Evolutionary conservation across 2,113 vertebrate species (phyloP).

Genomic region (Misgurnus mizolepis): DNA sequence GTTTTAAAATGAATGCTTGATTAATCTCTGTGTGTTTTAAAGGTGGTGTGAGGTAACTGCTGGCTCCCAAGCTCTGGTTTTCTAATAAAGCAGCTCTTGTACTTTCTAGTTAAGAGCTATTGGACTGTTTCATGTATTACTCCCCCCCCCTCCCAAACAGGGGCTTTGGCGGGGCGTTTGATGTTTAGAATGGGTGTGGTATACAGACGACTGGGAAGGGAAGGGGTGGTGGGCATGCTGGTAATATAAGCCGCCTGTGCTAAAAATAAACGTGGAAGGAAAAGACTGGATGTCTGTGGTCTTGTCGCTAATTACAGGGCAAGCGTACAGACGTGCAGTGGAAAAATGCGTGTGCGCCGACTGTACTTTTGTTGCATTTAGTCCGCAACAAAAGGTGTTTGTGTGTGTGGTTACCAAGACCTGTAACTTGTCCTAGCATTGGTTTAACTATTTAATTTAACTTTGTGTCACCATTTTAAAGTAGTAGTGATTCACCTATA

Average conservation of each 20-base stretch:
- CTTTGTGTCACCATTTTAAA: too few relatives aligned
- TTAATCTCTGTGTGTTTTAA: not conserved
- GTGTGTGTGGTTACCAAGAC: not conserved
- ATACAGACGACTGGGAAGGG: slow-evolving; percentile 39
- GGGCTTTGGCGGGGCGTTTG: slow-evolving; percentile 28
- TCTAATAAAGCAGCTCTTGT: slow-evolving; percentile 10
- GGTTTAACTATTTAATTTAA: too few relatives aligned
- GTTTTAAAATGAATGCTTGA: not conserved
- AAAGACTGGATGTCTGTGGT: slow-evolving; percentile 51
- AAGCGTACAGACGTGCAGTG: slow-evolving; percentile 16
- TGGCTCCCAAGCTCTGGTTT: not conserved
- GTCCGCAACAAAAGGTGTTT: not conserved
- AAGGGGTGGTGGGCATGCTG: slow-evolving; percentile 43
- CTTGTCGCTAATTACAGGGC: slow-evolving; percentile 48
- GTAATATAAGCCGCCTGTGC: slow-evolving; percentile 62
- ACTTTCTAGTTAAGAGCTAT: not conserved
- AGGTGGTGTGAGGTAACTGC: not conserved
- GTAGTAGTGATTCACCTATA: too few relatives aligned
- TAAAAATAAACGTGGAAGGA: slow-evolving; percentile 71
- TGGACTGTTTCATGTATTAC: slow-evolving; percentile 38
- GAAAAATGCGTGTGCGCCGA: not conserved
- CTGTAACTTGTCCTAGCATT: too few relatives aligned
- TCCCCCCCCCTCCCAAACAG: not conserved
- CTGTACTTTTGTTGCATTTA: not conserved
- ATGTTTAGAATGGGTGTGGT: slow-evolving; percentile 45